These are phyloP conservation scores for Folsomia candida DNA, from an alignment of 2,888 invertebrate genomes.

Conservation along the genomic window DNA sequence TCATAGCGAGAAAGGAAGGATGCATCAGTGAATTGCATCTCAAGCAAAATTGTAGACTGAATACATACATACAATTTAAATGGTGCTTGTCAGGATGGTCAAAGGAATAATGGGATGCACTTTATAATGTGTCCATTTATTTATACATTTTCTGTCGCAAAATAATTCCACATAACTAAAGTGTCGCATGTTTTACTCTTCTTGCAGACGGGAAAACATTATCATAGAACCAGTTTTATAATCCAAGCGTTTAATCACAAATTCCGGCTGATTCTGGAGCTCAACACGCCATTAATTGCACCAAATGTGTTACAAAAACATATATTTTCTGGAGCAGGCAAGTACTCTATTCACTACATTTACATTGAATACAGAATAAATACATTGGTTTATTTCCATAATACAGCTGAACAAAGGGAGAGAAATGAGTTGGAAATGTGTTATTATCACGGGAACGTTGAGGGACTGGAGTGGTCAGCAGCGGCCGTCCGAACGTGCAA, in stretches of 20 bases:
- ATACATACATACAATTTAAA: background rate
- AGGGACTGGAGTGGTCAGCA: slow-evolving; percentile 92
- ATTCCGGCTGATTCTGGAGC: slow-evolving; percentile 91
- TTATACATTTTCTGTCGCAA: background rate
- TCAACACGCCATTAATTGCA: slow-evolving; percentile 77
- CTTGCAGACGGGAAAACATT: slow-evolving; percentile 85
- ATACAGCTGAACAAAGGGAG: slow-evolving; percentile 68
- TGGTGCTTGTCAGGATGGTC: background rate
- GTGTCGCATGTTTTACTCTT: background rate
- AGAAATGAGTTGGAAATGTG: slow-evolving; percentile 71
- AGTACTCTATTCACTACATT: background rate
- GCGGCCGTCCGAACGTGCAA: slow-evolving; percentile 98
- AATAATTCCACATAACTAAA: background rate
- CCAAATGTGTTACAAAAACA: slow-evolving; percentile 89
- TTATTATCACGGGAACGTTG: slow-evolving; percentile 96
- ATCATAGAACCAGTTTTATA: slow-evolving; percentile 89
- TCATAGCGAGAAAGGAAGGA: background rate
- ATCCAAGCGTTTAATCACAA: slow-evolving; percentile 96
- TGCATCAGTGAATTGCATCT: background rate
- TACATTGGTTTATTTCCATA: too few species aligned
- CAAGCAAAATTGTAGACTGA: background rate
- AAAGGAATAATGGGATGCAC: background rate
- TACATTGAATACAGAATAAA: background rate
- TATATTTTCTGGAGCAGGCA: slow-evolving; percentile 71
- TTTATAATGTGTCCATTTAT: background rate